Evolutionary conservation across 2,888 invertebrate species (phyloP), one percentile per base, ranked within the genome.

Genomic region (Polietes domitor): DNA sequence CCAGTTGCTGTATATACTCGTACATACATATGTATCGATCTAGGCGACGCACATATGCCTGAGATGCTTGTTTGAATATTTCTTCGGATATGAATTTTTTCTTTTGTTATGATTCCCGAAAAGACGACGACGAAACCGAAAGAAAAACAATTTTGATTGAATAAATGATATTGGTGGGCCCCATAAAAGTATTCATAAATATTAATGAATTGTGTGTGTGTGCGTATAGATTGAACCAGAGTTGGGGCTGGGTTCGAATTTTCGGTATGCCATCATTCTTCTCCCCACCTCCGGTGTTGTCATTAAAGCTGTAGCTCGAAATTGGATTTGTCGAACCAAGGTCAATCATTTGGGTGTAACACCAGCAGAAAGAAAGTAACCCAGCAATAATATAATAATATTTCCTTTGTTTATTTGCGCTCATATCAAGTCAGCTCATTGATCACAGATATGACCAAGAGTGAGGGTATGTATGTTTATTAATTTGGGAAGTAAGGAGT

Each of bases 151-250:
- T 50, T 75, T 63, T 55, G 55, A 53, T 55, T 74, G 61, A 65
- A 65, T 61, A 19, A 17, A 28, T 41, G 19, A 75, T 32, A 65
- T 41, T 41, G 32, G 10, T 65, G 65, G 41, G 41, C 19, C 10
- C 17, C 63, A 65, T 41, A 26, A 65, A 65, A 65, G 15, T 43
- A 10, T 72, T 77, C 55, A 81, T 77, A 65, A 81, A 81, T 81
- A 77, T 77, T 81, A 53, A 81, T 76, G 55, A 76, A 17, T 15
- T 21, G 0, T 37, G 50, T 41, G 28, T 19, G 28, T 43, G 74
- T 41, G 47, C 28, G 28, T 19, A 41, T n/a, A n/a, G n/a, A n/a
- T n/a, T 17, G 73, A 65, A 72, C 9, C 47, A 26, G 5, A 65
- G 47, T 43, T 41, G 32, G 17, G 50, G 9, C 37, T 26, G n/a